Evolutionary conservation across 2,888 invertebrate genomes (phyloP).

Genomic region (Gari tellinella): DNA sequence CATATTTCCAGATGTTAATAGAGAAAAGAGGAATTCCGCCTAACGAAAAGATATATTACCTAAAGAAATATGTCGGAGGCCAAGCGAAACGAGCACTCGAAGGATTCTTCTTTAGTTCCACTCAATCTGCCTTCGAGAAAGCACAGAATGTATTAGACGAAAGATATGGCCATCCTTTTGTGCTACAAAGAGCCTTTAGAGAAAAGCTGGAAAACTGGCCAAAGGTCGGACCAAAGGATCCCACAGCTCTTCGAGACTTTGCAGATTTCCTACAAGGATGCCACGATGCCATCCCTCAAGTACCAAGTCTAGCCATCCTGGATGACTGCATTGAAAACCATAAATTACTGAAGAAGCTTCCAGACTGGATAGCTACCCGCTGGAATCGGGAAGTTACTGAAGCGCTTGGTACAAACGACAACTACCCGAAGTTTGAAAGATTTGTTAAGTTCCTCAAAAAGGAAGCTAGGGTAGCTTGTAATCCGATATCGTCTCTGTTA

Average conservation of each 20-base stretch:
- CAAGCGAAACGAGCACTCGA: slow-evolving; percentile 26
- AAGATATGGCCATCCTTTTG: slow-evolving; percentile 54
- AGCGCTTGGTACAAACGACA: neutral
- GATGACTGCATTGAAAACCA: slow-evolving; percentile 26
- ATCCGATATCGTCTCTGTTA: slow-evolving; percentile 25
- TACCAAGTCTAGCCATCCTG: slow-evolving; percentile 2
- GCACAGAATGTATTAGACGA: slow-evolving; percentile 48
- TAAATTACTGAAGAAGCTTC: slow-evolving; percentile 25
- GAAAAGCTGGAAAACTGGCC: slow-evolving; percentile 57
- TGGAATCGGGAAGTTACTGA: slow-evolving; percentile 33
- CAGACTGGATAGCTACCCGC: slow-evolving; percentile 25
- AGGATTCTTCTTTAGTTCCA: slow-evolving; percentile 26
- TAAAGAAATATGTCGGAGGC: slow-evolving; percentile 26
- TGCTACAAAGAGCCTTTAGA: slow-evolving; percentile 48
- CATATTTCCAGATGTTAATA: slow-evolving; percentile 39
- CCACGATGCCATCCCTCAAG: neutral
- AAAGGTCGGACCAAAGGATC: slow-evolving; percentile 31
- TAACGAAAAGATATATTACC: slow-evolving; percentile 41
- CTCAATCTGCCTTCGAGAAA: slow-evolving; percentile 36
- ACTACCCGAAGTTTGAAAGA: slow-evolving; percentile 1
- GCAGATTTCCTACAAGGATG: slow-evolving; percentile 16
- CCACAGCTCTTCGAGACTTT: slow-evolving; percentile 2
- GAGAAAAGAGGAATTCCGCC: slow-evolving; percentile 32
- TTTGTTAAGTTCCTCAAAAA: slow-evolving; percentile 15
- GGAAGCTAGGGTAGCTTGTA: slow-evolving; percentile 25